These are phyloP conservation scores for Dryadula phaetusa DNA, from an alignment of 2,888 invertebrate genomes.

Conservation along the genomic window DNA sequence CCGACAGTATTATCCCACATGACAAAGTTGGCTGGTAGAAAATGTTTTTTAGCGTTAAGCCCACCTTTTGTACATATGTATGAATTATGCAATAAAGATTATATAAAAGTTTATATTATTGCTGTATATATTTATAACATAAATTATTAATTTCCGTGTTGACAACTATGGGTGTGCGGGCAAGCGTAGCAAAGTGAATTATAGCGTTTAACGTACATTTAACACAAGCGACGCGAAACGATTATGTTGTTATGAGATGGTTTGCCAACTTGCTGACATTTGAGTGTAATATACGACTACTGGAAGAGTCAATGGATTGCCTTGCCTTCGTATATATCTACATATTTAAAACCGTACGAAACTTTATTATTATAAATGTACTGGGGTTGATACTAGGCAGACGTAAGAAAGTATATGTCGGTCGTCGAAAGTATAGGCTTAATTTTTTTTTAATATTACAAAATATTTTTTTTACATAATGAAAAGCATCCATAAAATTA, in stretches of 20 bases:
- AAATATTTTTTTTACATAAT: too few species aligned
- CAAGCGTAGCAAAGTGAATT: conserved; percentile 49
- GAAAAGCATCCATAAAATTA: too few species aligned
- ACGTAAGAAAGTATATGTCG: too few species aligned
- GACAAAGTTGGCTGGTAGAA: too few species aligned
- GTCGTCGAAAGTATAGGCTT: too few species aligned
- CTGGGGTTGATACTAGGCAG: background rate
- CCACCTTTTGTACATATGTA: too few species aligned
- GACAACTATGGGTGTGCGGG: conserved; percentile 34
- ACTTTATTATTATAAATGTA: background rate
- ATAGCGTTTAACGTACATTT: conserved; percentile 54
- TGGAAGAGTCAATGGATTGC: conserved; percentile 4
- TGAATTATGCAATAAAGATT: too few species aligned
- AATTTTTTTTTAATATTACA: too few species aligned
- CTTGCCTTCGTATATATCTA: background rate
- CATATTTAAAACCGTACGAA: background rate
- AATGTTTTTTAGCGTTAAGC: too few species aligned
- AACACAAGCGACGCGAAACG: conserved; percentile 54
- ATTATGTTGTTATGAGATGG: conserved; percentile 47
- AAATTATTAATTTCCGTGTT: conserved; percentile 31
- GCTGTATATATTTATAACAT: background rate
- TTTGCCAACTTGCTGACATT: conserved; percentile 38
- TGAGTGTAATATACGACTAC: conserved; percentile 8
- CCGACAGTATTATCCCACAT: too few species aligned
- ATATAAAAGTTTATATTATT: too few species aligned